Base-by-base conservation (phyloP, 2,888 invertebrate species). In the Schizotus pectinicornis region DNA sequence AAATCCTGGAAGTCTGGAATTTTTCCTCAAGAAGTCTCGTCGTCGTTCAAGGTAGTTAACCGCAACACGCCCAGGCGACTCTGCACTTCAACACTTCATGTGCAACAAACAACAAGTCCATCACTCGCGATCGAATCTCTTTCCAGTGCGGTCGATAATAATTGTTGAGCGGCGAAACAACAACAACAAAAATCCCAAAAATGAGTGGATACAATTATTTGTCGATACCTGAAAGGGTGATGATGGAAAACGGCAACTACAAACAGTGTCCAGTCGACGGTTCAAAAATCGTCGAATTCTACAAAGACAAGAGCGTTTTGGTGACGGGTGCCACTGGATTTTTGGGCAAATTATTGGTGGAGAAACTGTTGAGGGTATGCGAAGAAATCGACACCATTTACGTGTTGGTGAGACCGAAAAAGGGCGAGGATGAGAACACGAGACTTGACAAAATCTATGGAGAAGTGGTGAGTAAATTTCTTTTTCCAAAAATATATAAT, bases 371-470 rank as follows among this genome's bases (percentile, higher is more conserved):
- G 32, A 52, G 72, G 33, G 39, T 55, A 6, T 70, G 70, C 45
- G 9, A n/a, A 3, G 63, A 63, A 22, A 22, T 72, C 6, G 55
- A 61, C 6, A 52, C 55, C 6, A 53, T 72, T 31, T 69, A 66
- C 45, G 45, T 73, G 13, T 35, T 74, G 35, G 62, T 69, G 11
- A 55, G 72, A 9, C 59, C 67, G 0, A 73, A 72, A 55, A 72
- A 72, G 22, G 67, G 65, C 11, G 39, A 39, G 42, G 59, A 62
- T 41, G 48, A 62, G 7, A 57, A 67, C 9, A 51, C 56, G 7
- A 65, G 71, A 48, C 43, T 71, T 6, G 69, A 70, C 11, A 67
- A 69, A 32, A 58, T 72, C n/a, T 71, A 67, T 39, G 11, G 8
- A 9, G 12, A 13, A 2, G 9, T 8, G 39, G 39, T 39, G 13